phyloP scores from a whole-genome alignment of 2,888 invertebrate species.

The Acanthoscelides obtectus region DNA sequence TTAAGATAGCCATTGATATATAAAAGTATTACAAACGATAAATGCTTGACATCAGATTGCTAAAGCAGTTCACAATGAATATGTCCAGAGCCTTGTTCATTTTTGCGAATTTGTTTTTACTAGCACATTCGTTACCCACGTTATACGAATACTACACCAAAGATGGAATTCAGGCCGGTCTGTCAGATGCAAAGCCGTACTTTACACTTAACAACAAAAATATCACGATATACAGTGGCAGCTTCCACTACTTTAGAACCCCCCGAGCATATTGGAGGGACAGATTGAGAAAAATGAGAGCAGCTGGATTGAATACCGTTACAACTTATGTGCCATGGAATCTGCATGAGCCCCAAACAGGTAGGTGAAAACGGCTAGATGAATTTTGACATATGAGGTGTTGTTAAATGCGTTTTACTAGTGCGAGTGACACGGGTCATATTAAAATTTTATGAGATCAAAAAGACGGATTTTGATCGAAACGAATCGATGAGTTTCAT shows the following conservation, averaged over 20 bases:
- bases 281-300: conserved; percentile 67
- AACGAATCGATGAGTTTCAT: no score
- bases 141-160: conserved; percentile 47
- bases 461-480: no score
- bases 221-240: conserved; percentile 48
- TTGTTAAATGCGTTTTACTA: no score
- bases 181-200: conserved; percentile 35
- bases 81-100: background rate
- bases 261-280: conserved; percentile 76
- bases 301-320: conserved; percentile 81
- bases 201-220: conserved; percentile 47
- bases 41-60: background rate
- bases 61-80: background rate
- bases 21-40: no score
- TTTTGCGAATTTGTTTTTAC: conserved; percentile 11
- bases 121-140: conserved; percentile 12
- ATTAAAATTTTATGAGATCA: no score
- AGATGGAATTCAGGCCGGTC: conserved; percentile 37
- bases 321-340: conserved; percentile 88
- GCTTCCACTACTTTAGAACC: conserved; percentile 82
- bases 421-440: no score
- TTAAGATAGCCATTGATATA: no score
- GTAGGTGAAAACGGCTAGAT: no score
- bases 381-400: no score
- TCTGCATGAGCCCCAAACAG: conserved; percentile 68